Evolutionary conservation across 2,113 vertebrate species (phyloP), one percentile per base, ranked within the genome.

Genomic region (Junco hyemalis): DNA sequence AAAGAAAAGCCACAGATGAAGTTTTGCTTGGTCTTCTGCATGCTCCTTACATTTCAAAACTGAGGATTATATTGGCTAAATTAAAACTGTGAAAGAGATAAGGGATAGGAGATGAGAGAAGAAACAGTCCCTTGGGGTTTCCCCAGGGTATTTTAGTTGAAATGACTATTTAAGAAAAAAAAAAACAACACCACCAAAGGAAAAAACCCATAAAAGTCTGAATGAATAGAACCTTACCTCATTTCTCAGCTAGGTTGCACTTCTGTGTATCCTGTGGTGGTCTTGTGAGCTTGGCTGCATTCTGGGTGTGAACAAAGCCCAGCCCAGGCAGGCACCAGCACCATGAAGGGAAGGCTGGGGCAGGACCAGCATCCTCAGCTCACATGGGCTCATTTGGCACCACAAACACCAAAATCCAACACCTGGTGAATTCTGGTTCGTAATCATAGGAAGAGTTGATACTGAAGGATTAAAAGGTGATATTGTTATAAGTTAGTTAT

Each of bases 321-420:
- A 44, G 19, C 33, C 4, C 65, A 44, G 42, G 60, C 45, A 47
- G 64, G 26, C 25, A 61, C 13, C 18, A 7, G 10, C 44, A 8
- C 31, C 24, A 5, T 4, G 18, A 22, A 9, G 45, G 61, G 24
- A 5, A 1, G 1, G 7, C 3, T 35, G 35, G 51, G 40, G 29
- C 26, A 26, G 11, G 54, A 31, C 14, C 51, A 82, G 42, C n/a
- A 59, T 24, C 0, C 0, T 35, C 31, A 57, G 45, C 16, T 23
- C 1, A 2, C 36, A 26, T 0, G 1, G 26, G 57, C 33, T 35
- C 56, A 11, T 24, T 24, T 15, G 56, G 56, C 33, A 35, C 9
- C 56, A 57, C 33, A 35, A 6, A 35, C 33, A 24, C 56, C 14
- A 16, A 23, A 35, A 35, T 16, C 10, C 56, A 57, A 24, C 22